Conservation (phyloP, 2,888 invertebrate species). For the Clepsis dumicolana region DNA sequence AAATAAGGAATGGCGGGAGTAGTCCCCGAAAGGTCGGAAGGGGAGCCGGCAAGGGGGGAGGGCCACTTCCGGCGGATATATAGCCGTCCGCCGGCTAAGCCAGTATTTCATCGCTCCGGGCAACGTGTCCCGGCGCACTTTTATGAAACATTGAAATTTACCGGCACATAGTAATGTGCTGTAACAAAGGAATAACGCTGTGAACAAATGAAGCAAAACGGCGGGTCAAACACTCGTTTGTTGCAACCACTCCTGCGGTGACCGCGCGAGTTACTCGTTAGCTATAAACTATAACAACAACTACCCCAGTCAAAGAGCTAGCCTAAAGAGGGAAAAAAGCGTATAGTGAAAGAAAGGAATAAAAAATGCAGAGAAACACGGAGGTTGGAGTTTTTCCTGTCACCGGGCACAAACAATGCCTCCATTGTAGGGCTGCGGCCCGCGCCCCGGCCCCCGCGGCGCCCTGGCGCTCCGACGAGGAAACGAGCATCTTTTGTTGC, state of each 20-base stretch:
- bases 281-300: slow-evolving; percentile 70
- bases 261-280: slow-evolving; percentile 39
- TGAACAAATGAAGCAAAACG: slow-evolving; percentile 29
- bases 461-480: slow-evolving; percentile 69
- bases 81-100: slow-evolving; percentile 59
- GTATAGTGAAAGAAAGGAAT: slow-evolving; percentile 73
- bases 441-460: slow-evolving; percentile 53
- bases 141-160: slow-evolving; percentile 63
- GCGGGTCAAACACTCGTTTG: slow-evolving; percentile 36
- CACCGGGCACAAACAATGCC: slow-evolving; percentile 85
- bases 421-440: slow-evolving; percentile 72
- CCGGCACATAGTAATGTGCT: slow-evolving; percentile 45
- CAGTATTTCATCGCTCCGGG: slow-evolving; percentile 59
- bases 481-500: slow-evolving; percentile 86
- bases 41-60: slow-evolving; percentile 46
- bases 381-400: slow-evolving; percentile 86
- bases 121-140: slow-evolving; percentile 55
- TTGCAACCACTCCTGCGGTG: slow-evolving; percentile 14
- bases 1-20: slow-evolving; percentile 76
- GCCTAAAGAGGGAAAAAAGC: slow-evolving; percentile 68
- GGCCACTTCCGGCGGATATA: slow-evolving; percentile 68
- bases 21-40: slow-evolving; percentile 48
- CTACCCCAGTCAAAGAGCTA: slow-evolving; percentile 74
- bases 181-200: slow-evolving; percentile 37
- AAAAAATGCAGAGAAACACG: slow-evolving; percentile 85